These are phyloP conservation scores for Bothrops jararaca DNA, from an alignment of 2,113 vertebrate species.

Conservation along the genomic window DNA sequence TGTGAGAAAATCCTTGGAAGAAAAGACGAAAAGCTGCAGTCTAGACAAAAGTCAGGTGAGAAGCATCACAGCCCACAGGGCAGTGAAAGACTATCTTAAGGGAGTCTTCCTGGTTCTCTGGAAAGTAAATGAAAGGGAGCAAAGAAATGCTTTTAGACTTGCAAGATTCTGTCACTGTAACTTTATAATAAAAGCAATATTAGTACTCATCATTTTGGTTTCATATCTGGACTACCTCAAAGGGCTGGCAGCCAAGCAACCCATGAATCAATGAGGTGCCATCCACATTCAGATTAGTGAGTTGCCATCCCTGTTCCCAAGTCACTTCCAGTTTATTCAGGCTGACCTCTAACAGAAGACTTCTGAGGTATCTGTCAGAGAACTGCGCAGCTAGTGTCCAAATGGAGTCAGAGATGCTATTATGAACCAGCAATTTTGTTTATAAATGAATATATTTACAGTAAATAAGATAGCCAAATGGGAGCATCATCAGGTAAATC, in stretches of 20 bases:
- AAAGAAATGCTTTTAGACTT: not conserved
- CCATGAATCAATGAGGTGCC: not conserved
- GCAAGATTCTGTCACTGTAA: not conserved
- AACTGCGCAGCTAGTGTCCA: not conserved
- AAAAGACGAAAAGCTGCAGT: not conserved
- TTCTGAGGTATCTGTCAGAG: not conserved
- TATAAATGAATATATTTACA: not conserved
- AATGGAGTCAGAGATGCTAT: not conserved
- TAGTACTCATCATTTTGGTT: not conserved
- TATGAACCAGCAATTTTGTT: not conserved
- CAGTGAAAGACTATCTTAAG: not conserved
- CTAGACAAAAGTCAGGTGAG: not conserved
- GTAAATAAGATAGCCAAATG: not conserved
- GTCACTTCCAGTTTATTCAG: not conserved
- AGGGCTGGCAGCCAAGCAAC: not conserved
- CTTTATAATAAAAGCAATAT: not conserved
- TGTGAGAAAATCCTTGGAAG: not conserved
- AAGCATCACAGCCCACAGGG: not conserved
- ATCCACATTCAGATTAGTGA: not conserved
- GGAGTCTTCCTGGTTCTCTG: not conserved
- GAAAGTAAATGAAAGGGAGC: not conserved
- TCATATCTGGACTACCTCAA: not conserved
- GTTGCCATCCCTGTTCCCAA: not conserved
- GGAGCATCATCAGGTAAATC: not conserved
- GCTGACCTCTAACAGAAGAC: not conserved